Conservation (phyloP, 2,888 invertebrate genomes). For the Rambutsinella grinnellia region DNA sequence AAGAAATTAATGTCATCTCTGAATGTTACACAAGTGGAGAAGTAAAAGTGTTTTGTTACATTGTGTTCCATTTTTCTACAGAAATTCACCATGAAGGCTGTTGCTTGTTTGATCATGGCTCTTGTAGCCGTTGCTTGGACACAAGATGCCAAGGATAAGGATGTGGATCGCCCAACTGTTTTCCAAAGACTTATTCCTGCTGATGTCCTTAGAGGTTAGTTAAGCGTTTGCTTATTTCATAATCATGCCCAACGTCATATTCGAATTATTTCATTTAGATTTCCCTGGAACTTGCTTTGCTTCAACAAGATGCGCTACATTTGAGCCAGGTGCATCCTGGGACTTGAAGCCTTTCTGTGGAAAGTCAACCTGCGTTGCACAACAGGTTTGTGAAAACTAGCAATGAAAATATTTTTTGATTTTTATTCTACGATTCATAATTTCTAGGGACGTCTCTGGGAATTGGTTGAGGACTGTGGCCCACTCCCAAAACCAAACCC, state of each 20-base stretch:
- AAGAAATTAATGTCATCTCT: too few relatives aligned
- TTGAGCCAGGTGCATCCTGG: constrained; percentile 88
- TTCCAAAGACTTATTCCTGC: constrained; percentile 89
- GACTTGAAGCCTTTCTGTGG: constrained; percentile 91
- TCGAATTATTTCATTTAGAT: constrained; percentile 72
- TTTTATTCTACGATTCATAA: background rate
- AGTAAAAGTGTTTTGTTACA: background rate
- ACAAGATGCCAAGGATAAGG: constrained; percentile 71
- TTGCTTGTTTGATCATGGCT: constrained; percentile 71
- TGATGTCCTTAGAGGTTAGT: constrained; percentile 89
- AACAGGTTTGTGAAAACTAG: constrained; percentile 69
- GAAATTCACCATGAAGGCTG: constrained; percentile 66
- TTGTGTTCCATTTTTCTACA: background rate
- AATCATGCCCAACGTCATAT: constrained; percentile 65
- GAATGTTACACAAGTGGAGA: too few relatives aligned
- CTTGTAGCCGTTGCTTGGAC: constrained; percentile 73
- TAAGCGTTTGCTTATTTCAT: constrained; percentile 1
- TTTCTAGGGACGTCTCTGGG: constrained; percentile 77
- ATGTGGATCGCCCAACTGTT: constrained; percentile 76
- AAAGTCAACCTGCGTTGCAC: constrained; percentile 84
- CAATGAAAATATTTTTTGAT: background rate
- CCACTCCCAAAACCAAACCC: constrained; percentile 88
- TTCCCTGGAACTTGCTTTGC: constrained; percentile 94
- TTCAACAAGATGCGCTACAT: constrained; percentile 88
- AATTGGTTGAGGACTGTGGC: constrained; percentile 89